Conservation (phyloP, 2,888 invertebrate genomes). For the Buathra laborator region DNA sequence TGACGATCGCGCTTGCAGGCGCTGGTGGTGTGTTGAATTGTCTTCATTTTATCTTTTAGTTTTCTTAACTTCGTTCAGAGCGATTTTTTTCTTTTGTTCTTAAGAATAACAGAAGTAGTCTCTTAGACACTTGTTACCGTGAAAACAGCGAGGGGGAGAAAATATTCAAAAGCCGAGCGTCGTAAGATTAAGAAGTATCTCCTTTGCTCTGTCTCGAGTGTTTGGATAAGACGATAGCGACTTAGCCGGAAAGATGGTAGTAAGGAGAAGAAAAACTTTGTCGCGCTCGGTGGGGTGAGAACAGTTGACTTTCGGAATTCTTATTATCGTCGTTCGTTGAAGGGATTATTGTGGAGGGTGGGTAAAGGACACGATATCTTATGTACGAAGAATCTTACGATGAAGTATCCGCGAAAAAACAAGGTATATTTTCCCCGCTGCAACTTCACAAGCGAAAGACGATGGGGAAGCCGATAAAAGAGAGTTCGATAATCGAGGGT, state of each 20-base stretch:
- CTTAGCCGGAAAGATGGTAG: constrained; percentile 1
- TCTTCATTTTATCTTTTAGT: constrained; percentile 21
- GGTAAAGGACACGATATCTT: constrained; percentile 1
- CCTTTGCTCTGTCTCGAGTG: constrained; percentile 68
- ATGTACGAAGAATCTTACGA: constrained; percentile 10
- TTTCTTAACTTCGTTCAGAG: constrained; percentile 18
- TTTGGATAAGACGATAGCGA: constrained; percentile 24
- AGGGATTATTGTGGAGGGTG: constrained; percentile 23
- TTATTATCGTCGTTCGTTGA: constrained; percentile 23
- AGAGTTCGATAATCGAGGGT: constrained; percentile 64
- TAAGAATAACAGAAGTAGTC: constrained; percentile 2
- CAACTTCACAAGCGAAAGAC: constrained; percentile 57
- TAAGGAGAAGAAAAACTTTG: constrained; percentile 43
- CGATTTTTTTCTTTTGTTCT: constrained; percentile 9
- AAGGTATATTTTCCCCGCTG: constrained; percentile 32
- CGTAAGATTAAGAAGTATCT: constrained; percentile 60
- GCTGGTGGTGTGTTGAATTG: background rate
- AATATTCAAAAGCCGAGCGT: constrained; percentile 27
- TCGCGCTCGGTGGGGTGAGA: constrained; percentile 27
- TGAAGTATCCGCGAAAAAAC: constrained; percentile 53
- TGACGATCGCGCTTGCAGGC: background rate
- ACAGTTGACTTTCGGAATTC: constrained; percentile 32
- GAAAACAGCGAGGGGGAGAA: constrained; percentile 64
- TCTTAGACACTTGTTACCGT: constrained; percentile 8
- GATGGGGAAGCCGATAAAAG: constrained; percentile 11